Evolutionary conservation across 2,888 invertebrate genomes (phyloP).

Genomic region (Apotomis betuletana): DNA sequence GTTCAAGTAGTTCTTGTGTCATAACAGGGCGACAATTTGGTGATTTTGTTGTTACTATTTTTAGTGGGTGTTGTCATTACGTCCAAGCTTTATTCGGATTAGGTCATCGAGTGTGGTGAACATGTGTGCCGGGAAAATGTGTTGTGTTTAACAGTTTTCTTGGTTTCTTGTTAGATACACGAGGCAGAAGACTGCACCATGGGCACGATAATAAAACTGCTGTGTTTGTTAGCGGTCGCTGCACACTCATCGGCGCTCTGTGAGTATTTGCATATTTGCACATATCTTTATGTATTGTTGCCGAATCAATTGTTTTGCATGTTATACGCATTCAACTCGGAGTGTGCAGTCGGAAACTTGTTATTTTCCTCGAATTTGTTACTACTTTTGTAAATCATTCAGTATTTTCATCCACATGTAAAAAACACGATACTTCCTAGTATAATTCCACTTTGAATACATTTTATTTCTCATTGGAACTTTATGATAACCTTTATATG

Average conservation of each 20-base stretch:
- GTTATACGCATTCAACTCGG: conserved; percentile 1
- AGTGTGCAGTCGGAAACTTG: not conserved
- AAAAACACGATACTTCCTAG: not conserved
- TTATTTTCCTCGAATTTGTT: not conserved
- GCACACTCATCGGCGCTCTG: conserved; percentile 72
- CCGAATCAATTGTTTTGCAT: conserved; percentile 26
- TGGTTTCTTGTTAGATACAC: conserved; percentile 77
- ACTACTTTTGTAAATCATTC: not conserved
- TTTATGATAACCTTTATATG: conserved; percentile 11
- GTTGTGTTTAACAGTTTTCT: conserved; percentile 68
- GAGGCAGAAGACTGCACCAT: conserved; percentile 67
- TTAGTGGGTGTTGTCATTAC: conserved; percentile 84
- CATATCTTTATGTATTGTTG: conserved; percentile 46
- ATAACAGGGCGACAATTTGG: conserved; percentile 59
- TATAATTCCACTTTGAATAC: not conserved
- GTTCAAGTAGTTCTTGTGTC: conserved; percentile 60
- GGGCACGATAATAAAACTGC: conserved; percentile 69
- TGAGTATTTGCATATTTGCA: conserved; percentile 61
- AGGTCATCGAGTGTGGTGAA: conserved; percentile 80
- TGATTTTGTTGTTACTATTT: conserved; percentile 83
- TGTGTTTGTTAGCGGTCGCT: conserved; percentile 70
- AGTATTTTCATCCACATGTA: not conserved
- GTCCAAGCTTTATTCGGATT: conserved; percentile 76
- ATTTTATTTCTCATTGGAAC: not conserved
- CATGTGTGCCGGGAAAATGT: conserved; percentile 79